Base-by-base conservation (phyloP, 2,113 vertebrate species). In the Poeciliopsis prolifica region DNA sequence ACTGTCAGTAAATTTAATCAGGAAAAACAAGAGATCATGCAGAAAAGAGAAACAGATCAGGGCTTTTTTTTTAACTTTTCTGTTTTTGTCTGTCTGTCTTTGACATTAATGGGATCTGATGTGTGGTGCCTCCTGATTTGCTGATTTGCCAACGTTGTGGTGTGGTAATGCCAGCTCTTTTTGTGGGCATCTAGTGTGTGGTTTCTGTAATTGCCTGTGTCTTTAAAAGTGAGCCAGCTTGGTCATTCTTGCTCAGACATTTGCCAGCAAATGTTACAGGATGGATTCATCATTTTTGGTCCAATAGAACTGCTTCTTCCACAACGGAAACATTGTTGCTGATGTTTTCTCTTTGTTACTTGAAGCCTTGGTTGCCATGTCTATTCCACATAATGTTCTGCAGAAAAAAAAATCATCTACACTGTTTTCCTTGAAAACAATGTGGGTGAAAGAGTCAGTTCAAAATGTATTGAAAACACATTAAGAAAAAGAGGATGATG, bases 41-140 rank as follows among this genome's bases (percentile, higher is more conserved):
- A 65, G 26, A 78, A 62, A 70, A 65, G 60, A 37, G 24, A 68
- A 6, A 44, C 5, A 14, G n/a, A 66, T 80, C 67, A 69, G 60
- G 48, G 58, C 28, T 72, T 26, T 42, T 19, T 26, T 42, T 19
- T 73, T 24, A 68, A 51, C 12, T 42, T 22, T 26, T 75, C 48
- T 76, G 22, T 54, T 69, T 77, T 48, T 88, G 58, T 76, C 65
- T 88, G 68, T 74, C 42, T 74, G 17, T 74, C 65, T 86, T 73
- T 89, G 80, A 86, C 84, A 84, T 80, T 86, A 84, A 87, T 89
- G 70, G 80, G 68, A 84, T 77, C 65, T 77, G 79, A 90, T 88
- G 70, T 83, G 72, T 40, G 78, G 74, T 86, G 51, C 70, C 76
- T 83, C 67, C 64, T 72, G 73, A 70, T 82, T 80, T 75, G 81